phyloP scores from a whole-genome alignment of 1,140 invertebrate species.

The Drosophila baimaii region DNA sequence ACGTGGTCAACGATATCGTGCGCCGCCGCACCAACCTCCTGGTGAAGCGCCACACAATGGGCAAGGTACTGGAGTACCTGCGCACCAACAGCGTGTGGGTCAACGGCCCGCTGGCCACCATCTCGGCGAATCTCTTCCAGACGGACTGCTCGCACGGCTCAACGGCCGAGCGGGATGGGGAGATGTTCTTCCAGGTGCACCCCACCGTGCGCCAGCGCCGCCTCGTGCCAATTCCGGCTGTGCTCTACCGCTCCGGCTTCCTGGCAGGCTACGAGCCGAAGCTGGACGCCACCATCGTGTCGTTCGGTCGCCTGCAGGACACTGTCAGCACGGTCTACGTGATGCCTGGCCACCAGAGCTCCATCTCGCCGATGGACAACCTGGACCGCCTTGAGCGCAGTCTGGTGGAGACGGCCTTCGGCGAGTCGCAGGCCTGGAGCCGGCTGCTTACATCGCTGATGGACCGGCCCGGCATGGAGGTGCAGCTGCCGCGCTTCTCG shows the following conservation, averaged over 20 bases:
- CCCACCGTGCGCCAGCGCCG: slow-evolving; percentile 91
- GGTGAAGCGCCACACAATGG: slow-evolving; percentile 91
- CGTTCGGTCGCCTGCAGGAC: slow-evolving; percentile 89
- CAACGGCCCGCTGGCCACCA: slow-evolving; percentile 90
- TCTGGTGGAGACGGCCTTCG: slow-evolving; percentile 87
- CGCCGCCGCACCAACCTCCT: slow-evolving; percentile 90
- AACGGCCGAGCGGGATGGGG: slow-evolving; percentile 90
- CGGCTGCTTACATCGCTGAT: slow-evolving; percentile 89
- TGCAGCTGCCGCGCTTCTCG: slow-evolving; percentile 92
- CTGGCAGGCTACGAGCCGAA: slow-evolving; percentile 92
- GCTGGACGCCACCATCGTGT: slow-evolving; percentile 91
- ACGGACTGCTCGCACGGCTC: slow-evolving; percentile 90
- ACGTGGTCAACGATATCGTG: slow-evolving; percentile 90
- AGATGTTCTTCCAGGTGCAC: slow-evolving; percentile 93
- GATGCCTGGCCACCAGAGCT: slow-evolving; percentile 91
- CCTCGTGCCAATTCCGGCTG: slow-evolving; percentile 91
- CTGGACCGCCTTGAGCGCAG: slow-evolving; percentile 89
- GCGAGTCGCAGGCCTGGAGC: slow-evolving; percentile 88
- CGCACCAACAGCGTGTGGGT: slow-evolving; percentile 89
- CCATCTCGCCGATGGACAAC: slow-evolving; percentile 90
- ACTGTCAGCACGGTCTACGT: slow-evolving; percentile 91
- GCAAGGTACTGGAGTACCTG: slow-evolving; percentile 90
- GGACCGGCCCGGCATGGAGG: slow-evolving; percentile 89
- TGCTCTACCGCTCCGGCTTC: slow-evolving; percentile 90
- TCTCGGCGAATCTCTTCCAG: slow-evolving; percentile 92